Conservation (phyloP, 2,113 vertebrate genomes). For the Pterocles orientalis region DNA sequence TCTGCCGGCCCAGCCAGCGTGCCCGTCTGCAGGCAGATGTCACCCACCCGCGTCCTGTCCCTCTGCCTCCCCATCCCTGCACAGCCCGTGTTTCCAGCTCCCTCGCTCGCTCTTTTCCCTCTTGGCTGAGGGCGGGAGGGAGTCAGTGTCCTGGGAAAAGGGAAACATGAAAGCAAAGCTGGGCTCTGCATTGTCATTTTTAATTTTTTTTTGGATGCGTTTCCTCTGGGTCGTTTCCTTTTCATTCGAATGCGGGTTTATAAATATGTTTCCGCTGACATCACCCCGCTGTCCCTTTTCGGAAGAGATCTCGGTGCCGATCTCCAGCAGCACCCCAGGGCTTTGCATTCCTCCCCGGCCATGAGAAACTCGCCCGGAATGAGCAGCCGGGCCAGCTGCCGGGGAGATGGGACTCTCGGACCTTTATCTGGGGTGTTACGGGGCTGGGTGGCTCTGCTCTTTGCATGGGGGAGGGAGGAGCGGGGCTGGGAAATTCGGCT, state of each 20-base stretch:
- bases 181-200: slow-evolving; percentile 24
- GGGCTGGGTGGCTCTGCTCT: neutral
- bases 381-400: neutral
- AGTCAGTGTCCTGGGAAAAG: slow-evolving; percentile 70
- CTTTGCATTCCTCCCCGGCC: slow-evolving; percentile 29
- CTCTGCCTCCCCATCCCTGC: neutral
- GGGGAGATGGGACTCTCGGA: neutral
- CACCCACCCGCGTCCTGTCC: neutral
- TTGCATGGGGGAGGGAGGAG: neutral
- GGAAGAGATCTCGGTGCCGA: neutral
- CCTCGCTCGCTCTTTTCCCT: neutral
- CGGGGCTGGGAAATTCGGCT: neutral
- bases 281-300: slow-evolving; percentile 50
- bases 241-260: slow-evolving; percentile 15
- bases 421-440: neutral
- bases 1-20: neutral
- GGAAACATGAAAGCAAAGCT: slow-evolving; percentile 47
- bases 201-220: neutral
- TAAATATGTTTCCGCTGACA: slow-evolving; percentile 71
- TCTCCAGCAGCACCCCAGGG: slow-evolving; percentile 26
- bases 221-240: slow-evolving; percentile 66
- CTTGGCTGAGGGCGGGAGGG: slow-evolving; percentile 11
- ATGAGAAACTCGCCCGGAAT: slow-evolving; percentile 44
- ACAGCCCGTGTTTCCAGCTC: slow-evolving; percentile 51
- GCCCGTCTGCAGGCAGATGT: neutral